Conservation (phyloP, 1,140 invertebrate species). For the Pectinophora gossypiella region DNA sequence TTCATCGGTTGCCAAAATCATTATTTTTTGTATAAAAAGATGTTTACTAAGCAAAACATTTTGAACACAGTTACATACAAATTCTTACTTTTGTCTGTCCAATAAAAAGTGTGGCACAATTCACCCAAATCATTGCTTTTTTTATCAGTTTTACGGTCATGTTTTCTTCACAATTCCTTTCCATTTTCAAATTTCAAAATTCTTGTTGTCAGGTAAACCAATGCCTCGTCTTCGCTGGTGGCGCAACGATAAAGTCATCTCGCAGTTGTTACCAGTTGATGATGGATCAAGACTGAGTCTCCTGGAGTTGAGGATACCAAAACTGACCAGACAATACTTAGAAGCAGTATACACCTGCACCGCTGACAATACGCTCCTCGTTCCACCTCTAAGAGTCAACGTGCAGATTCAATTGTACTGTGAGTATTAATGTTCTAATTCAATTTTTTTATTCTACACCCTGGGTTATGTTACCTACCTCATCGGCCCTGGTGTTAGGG, state of each 20-base stretch:
- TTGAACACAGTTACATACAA: no score
- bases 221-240: slow-evolving; percentile 87
- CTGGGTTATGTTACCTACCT: slow-evolving; percentile 81
- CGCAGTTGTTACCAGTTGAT: slow-evolving; percentile 46
- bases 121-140: no score
- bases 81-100: no score
- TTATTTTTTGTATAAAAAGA: no score
- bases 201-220: slow-evolving; percentile 80
- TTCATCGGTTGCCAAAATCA: no score
- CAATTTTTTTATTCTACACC: not conserved
- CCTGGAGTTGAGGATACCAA: slow-evolving; percentile 54
- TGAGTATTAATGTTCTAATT: no score
- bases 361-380: slow-evolving; percentile 86
- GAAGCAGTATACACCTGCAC: slow-evolving; percentile 91
- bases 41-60: no score
- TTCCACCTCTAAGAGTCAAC: slow-evolving; percentile 79
- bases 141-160: no score
- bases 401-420: slow-evolving; percentile 84
- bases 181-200: not conserved
- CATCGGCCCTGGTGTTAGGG: no score
- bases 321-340: slow-evolving; percentile 79
- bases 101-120: no score
- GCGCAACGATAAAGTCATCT: slow-evolving; percentile 81
- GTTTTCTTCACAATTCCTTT: not conserved
- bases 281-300: slow-evolving; percentile 48